Conservation (phyloP, 2,113 vertebrate species). For the Bettongia penicillata region DNA sequence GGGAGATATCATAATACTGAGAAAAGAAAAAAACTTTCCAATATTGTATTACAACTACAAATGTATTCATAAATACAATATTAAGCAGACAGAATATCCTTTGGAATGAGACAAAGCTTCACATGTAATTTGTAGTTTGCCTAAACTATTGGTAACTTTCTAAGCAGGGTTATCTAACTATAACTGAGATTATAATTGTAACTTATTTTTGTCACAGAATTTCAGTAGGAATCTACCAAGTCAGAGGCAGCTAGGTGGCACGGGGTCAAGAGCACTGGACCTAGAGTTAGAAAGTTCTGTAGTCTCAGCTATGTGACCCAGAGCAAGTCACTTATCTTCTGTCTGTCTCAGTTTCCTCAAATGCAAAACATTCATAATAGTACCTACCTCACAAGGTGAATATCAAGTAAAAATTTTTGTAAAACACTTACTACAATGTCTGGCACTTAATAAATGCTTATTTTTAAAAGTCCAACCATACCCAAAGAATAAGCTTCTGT, state of each 20-base stretch:
- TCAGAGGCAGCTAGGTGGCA: background rate
- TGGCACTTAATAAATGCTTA: background rate
- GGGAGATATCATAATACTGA: background rate
- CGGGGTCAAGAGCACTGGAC: no score
- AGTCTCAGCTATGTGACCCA: no score
- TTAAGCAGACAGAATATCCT: background rate
- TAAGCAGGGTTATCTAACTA: background rate
- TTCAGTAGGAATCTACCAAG: background rate
- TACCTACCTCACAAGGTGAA: background rate
- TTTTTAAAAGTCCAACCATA: no score
- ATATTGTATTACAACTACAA: background rate
- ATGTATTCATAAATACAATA: background rate
- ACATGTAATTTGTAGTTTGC: background rate
- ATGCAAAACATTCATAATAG: no score
- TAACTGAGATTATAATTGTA: background rate
- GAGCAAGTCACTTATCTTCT: no score
- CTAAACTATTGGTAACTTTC: background rate
- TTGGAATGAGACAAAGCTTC: slow-evolving; percentile 13
- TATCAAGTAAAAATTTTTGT: background rate
- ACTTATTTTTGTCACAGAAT: background rate
- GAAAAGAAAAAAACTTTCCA: slow-evolving; percentile 25
- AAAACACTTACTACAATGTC: background rate
- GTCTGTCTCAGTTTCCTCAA: no score
- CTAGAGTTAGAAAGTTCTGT: no score
- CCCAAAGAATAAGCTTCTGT: no score